Percentiles rank a stretch among this genome's conserved stretches.
These are phyloP conservation scores for Argentina silus DNA, from an alignment of 2,797 vertebrate species.

Conservation along the genomic window DNA sequence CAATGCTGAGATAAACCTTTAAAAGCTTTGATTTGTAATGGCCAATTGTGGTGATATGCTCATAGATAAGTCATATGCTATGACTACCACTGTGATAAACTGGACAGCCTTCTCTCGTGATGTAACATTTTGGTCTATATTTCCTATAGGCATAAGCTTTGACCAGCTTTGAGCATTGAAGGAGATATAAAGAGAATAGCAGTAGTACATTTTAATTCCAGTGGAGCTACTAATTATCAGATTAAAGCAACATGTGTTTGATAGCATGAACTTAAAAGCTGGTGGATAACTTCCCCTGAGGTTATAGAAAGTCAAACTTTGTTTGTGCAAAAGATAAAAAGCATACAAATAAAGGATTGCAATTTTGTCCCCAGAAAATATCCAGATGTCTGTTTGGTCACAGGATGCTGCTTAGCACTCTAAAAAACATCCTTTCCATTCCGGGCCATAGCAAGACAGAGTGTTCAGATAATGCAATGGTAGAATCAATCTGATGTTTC, in stretches of 20 bases:
- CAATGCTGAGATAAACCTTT: not conserved
- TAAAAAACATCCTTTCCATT: constrained; percentile 25
- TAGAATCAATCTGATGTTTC: constrained; percentile 29
- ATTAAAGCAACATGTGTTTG: not conserved
- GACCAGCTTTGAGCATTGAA: not conserved
- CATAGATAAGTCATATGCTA: not conserved
- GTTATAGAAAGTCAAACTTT: not conserved
- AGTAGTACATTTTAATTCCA: not conserved
- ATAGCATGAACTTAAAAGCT: not conserved
- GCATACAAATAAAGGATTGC: not conserved
- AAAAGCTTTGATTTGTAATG: constrained; percentile 3
- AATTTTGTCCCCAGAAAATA: constrained; percentile 7
- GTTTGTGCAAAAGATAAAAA: constrained; percentile 10
- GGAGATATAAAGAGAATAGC: not conserved
- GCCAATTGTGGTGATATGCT: constrained; percentile 11
- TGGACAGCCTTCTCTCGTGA: not conserved
- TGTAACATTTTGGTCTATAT: not conserved
- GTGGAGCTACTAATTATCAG: not conserved
- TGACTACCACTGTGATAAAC: not conserved
- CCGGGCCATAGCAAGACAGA: constrained; percentile 4
- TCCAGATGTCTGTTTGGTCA: constrained; percentile 23
- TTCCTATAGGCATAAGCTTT: not conserved
- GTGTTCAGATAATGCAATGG: constrained; percentile 21
- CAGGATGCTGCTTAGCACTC: not conserved
- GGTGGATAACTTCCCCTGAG: not conserved